phyloP scores from a whole-genome alignment of 2,797 vertebrate species.

The Amblyopsis hoosieri region DNA sequence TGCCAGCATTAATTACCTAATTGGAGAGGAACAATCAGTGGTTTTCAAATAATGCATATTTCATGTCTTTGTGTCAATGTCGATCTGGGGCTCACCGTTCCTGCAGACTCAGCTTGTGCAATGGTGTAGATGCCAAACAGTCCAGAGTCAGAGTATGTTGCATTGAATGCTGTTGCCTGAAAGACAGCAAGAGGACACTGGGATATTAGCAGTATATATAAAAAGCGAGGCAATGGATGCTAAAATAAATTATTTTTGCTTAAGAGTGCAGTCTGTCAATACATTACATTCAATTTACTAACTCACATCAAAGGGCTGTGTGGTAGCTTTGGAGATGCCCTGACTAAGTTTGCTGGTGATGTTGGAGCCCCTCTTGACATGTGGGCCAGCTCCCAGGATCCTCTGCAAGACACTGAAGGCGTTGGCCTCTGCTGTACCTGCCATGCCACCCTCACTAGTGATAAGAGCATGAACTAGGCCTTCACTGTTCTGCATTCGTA shows the following conservation, averaged over 20 bases:
- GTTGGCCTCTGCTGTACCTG: constrained; percentile 82
- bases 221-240: neutral
- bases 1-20: constrained; percentile 88
- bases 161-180: constrained; percentile 89
- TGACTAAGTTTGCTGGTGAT: constrained; percentile 84
- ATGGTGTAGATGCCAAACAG: constrained; percentile 91
- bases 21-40: neutral
- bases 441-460: constrained; percentile 81
- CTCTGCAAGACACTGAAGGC: constrained; percentile 89
- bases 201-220: neutral
- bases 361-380: constrained; percentile 87
- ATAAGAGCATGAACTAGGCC: constrained; percentile 86
- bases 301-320: constrained; percentile 90
- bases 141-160: constrained; percentile 90
- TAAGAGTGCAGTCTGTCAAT: neutral
- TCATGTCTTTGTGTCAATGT: neutral
- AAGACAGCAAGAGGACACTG: constrained; percentile 31
- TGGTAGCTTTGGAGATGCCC: constrained; percentile 82
- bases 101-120: constrained; percentile 79
- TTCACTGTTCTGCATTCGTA: constrained; percentile 81
- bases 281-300: neutral
- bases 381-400: constrained; percentile 87
- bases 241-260: neutral
- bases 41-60: neutral
- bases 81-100: constrained; percentile 77